Percentiles rank a stretch among this genome's conserved stretches.
Evolutionary conservation across 2,113 vertebrate species (phyloP).

Genomic region (Malurus elegans): DNA sequence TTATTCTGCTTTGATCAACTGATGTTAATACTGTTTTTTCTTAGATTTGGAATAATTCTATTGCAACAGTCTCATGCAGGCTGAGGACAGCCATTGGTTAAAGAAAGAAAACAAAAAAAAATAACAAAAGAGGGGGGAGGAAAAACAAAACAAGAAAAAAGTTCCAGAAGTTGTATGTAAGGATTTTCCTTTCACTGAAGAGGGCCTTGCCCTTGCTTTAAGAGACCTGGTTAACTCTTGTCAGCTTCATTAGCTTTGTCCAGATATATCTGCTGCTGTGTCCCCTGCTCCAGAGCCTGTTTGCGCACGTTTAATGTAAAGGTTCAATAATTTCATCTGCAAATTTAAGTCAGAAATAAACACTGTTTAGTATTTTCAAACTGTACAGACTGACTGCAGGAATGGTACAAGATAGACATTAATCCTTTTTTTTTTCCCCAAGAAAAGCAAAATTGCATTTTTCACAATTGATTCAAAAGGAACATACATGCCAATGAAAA

Average conservation of each 20-base stretch:
- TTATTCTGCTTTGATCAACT: constrained; percentile 72
- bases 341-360: constrained; percentile 48
- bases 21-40: constrained; percentile 79
- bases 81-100: constrained; percentile 62
- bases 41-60: constrained; percentile 74
- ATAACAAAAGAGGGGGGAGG: background rate
- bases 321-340: constrained; percentile 95
- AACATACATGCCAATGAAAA: background rate
- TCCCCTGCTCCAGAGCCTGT: constrained; percentile 86
- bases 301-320: constrained; percentile 97
- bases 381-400: background rate
- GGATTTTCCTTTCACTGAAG: constrained; percentile 61
- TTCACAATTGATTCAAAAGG: background rate
- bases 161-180: constrained; percentile 57
- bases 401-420: background rate
- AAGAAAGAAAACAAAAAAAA: background rate
- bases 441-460: background rate
- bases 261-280: constrained; percentile 77
- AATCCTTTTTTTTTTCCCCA: background rate
- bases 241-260: constrained; percentile 82
- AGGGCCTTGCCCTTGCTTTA: constrained; percentile 53
- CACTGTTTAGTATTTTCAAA: background rate
- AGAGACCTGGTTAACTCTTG: constrained; percentile 49
- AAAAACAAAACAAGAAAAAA: background rate
- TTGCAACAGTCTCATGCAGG: constrained; percentile 80